A percentile compares a stretch with the other conserved stretches of the same genome.
phyloP scores from a whole-genome alignment of 1,140 invertebrate species.

The Atta cephalotes region DNA sequence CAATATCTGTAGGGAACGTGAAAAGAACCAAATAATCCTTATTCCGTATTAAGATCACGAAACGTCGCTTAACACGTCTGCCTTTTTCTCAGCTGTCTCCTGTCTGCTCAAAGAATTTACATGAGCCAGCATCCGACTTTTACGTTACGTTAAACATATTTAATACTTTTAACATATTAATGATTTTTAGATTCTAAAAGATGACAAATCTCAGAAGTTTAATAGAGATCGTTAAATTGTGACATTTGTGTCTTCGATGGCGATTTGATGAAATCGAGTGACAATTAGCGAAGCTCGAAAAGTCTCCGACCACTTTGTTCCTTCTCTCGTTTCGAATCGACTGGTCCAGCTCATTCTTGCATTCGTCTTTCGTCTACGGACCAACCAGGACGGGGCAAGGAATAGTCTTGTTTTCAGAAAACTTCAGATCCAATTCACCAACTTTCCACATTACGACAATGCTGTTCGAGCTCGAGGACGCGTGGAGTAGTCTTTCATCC shows the following conservation, averaged over 20 bases:
- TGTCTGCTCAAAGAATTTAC: slow-evolving; percentile 10
- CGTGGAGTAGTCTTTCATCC: slow-evolving; percentile 52
- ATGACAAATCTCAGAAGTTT: neutral
- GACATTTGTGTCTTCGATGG: neutral
- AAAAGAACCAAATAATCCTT: slow-evolving; percentile 10
- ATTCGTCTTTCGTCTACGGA: neutral
- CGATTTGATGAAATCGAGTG: neutral
- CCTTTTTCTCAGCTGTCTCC: neutral
- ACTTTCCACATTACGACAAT: slow-evolving; percentile 81
- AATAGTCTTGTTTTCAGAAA: slow-evolving; percentile 76
- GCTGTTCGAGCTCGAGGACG: slow-evolving; percentile 68
- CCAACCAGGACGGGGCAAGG: neutral
- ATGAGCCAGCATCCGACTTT: neutral
- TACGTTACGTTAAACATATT: neutral
- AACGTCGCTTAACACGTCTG: slow-evolving; percentile 46
- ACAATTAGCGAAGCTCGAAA: slow-evolving; percentile 58
- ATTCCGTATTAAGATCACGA: slow-evolving; percentile 40
- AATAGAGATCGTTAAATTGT: neutral
- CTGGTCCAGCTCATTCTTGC: neutral
- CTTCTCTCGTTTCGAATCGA: slow-evolving; percentile 26
- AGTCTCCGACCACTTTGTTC: slow-evolving; percentile 52
- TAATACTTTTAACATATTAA: neutral
- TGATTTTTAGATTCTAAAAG: neutral
- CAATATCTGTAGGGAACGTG: slow-evolving; percentile 12
- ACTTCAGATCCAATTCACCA: slow-evolving; percentile 78